Conservation (phyloP, 2,113 vertebrate genomes). For the Zosterops hypoxanthus region DNA sequence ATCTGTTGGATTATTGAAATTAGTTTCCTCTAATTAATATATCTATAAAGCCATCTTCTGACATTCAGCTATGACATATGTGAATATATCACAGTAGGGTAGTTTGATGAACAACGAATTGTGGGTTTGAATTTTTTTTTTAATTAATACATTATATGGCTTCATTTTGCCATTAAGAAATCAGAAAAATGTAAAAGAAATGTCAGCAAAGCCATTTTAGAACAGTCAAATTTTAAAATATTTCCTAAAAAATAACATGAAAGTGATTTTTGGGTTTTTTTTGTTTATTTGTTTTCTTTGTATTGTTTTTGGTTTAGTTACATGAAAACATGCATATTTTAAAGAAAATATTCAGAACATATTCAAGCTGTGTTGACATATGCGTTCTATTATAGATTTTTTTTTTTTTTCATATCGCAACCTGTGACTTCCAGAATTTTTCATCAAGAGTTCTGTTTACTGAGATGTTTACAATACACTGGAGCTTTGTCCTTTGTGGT, state of each 20-base stretch:
- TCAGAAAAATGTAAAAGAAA: not conserved
- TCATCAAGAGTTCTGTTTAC: constrained; percentile 16
- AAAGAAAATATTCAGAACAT: not conserved
- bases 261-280: accelerated
- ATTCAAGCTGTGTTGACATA: not conserved
- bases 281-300: not conserved
- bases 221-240: not conserved
- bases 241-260: not conserved
- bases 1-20: not conserved
- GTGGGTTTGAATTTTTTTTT: not conserved
- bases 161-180: not conserved
- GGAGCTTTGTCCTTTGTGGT: not conserved
- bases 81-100: not conserved
- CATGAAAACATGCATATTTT: not conserved
- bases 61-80: not conserved
- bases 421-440: not conserved
- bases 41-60: not conserved
- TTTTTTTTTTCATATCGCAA: not conserved
- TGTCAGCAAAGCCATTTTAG: not conserved
- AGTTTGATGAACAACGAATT: not conserved
- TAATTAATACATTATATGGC: not conserved
- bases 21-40: not conserved
- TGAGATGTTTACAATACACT: not conserved
- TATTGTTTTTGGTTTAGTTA: accelerated
- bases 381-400: not conserved